Conservation (phyloP, 2,888 invertebrate species). For the Latrodectus elegans region DNA sequence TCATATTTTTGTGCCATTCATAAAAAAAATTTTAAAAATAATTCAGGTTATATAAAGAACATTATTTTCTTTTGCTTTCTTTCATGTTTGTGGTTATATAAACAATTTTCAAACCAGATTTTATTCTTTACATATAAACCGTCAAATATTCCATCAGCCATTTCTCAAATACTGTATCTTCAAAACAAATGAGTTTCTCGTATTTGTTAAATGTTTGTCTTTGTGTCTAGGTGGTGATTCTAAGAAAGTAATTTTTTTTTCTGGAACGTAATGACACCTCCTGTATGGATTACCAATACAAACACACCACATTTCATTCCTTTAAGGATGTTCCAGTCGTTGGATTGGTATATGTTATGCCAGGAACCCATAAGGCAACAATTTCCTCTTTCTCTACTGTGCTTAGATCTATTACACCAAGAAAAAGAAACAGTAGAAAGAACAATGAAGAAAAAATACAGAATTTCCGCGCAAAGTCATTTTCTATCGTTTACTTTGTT, state of each 20-base stretch:
- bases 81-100: no score
- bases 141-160: no score
- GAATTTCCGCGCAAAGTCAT: constrained; percentile 65
- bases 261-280: not conserved
- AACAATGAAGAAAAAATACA: constrained; percentile 54
- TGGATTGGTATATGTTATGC: not conserved
- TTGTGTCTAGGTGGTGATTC: not conserved
- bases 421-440: constrained; percentile 36
- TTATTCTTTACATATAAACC: no score
- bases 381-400: constrained; percentile 10
- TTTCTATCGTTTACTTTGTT: constrained; percentile 67
- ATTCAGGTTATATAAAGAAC: no score
- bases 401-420: constrained; percentile 45
- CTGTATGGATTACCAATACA: not conserved
- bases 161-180: no score
- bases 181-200: no score
- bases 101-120: no score
- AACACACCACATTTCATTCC: not conserved
- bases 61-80: no score
- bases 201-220: not conserved
- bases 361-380: constrained; percentile 22
- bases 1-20: no score
- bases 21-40: no score
- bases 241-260: not conserved
- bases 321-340: not conserved